Conservation (phyloP, 1,140 invertebrate species). For the Lepidostoma basale region DNA sequence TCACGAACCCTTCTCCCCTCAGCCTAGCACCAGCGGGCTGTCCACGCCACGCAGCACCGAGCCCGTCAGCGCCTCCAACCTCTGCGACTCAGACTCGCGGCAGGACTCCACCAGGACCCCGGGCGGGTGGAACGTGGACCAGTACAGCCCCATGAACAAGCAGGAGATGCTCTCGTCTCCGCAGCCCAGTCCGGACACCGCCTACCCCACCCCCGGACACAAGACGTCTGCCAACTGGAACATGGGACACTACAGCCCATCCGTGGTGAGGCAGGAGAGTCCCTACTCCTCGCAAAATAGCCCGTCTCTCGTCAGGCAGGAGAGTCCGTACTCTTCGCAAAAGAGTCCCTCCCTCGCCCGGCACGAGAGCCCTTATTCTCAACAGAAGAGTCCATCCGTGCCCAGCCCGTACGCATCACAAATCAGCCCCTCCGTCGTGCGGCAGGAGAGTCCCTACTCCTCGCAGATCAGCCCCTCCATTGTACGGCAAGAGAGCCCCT, state of each 20-base stretch:
- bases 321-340: conserved; percentile 48
- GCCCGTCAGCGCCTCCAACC: conserved; percentile 37
- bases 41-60: conserved; percentile 37
- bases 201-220: conserved; percentile 50
- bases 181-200: conserved; percentile 57
- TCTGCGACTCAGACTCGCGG: conserved; percentile 43
- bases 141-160: conserved; percentile 57
- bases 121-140: conserved; percentile 55
- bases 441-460: conserved; percentile 43
- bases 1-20: conserved; percentile 38
- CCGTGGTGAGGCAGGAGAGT: conserved; percentile 49
- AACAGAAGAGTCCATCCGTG: conserved; percentile 58
- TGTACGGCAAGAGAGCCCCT: conserved; percentile 45
- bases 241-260: conserved; percentile 49
- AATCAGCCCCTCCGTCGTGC: conserved; percentile 53
- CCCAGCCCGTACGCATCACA: conserved; percentile 49
- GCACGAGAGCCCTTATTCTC: conserved; percentile 55
- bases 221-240: conserved; percentile 6
- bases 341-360: conserved; percentile 56
- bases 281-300: conserved; percentile 52
- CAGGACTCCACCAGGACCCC: conserved; percentile 54
- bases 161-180: conserved; percentile 56
- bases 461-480: conserved; percentile 57
- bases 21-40: conserved; percentile 31
- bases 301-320: conserved; percentile 52